Conservation (phyloP, 2,113 vertebrate genomes). For the Nycticryphes semicollaris region DNA sequence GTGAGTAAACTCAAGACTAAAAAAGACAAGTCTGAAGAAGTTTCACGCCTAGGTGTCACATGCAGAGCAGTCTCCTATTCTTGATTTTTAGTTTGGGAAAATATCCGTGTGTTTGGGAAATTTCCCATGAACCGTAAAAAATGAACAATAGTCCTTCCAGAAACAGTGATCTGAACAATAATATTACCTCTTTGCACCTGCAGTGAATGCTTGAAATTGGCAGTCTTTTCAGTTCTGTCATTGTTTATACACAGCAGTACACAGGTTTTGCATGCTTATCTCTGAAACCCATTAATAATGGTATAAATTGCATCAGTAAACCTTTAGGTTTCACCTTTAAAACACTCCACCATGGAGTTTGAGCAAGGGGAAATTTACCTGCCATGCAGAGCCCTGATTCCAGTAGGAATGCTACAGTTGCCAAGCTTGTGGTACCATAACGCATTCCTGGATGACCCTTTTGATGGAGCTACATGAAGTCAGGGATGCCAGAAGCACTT, state of each 20-base stretch:
- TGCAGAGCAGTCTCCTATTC: background rate
- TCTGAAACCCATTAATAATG: background rate
- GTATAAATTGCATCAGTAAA: background rate
- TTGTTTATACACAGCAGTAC: background rate
- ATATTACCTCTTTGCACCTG: background rate
- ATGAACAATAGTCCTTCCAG: background rate
- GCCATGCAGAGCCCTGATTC: background rate
- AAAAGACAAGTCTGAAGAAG: background rate
- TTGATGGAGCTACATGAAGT: background rate
- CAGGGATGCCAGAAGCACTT: background rate
- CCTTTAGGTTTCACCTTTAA: background rate
- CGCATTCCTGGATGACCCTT: background rate
- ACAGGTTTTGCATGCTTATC: background rate
- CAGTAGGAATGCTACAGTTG: background rate
- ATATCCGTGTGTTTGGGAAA: background rate
- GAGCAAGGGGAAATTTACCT: background rate
- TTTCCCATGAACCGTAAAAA: background rate
- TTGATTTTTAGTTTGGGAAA: background rate
- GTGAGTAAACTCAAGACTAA: background rate
- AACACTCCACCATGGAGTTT: rapidly evolving
- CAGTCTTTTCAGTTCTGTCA: background rate
- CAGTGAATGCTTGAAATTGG: background rate
- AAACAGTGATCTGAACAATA: background rate
- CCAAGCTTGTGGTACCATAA: background rate
- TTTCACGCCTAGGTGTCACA: background rate